A percentile compares a stretch with the other conserved stretches of the same genome.
Evolutionary conservation across 2,888 invertebrate species (phyloP).

Genomic region (Xestia rhomboidea): DNA sequence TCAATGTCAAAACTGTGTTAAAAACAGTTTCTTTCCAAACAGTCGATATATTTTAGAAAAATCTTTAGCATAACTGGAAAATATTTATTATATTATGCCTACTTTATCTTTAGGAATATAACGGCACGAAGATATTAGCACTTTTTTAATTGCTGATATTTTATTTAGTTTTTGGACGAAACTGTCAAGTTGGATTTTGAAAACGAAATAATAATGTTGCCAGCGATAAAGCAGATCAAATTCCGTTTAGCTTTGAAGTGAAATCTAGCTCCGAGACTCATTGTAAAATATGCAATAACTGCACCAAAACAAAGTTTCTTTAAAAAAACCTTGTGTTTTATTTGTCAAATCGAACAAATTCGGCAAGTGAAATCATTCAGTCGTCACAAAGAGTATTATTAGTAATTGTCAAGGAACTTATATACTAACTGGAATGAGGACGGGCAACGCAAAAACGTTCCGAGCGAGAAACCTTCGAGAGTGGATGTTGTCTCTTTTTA

Average conservation of each 20-base stretch:
- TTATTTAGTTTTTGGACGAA: constrained; percentile 22
- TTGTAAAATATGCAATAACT: too few species aligned
- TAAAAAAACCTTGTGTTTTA: too few species aligned
- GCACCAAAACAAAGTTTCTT: too few species aligned
- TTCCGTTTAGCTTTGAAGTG: not conserved
- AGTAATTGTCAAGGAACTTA: too few species aligned
- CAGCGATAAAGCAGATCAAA: not conserved
- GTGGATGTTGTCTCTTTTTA: too few species aligned
- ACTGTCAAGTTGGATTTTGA: constrained; percentile 6
- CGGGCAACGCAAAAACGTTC: too few species aligned
- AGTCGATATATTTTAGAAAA: not conserved
- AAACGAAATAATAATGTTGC: not conserved
- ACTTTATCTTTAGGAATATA: not conserved
- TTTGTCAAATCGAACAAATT: too few species aligned
- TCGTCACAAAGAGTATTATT: too few species aligned
- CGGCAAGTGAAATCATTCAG: too few species aligned
- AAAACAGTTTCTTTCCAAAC: not conserved
- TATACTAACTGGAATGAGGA: too few species aligned
- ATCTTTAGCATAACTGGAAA: not conserved
- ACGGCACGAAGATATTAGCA: not conserved
- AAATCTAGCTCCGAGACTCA: not conserved
- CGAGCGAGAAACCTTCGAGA: too few species aligned
- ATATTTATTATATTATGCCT: too few species aligned
- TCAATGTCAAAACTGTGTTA: not conserved
- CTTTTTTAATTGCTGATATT: not conserved